Evolutionary conservation across 2,113 vertebrate species (phyloP), one percentile per base, ranked within the genome.

Genomic region (Tachysurus fulvidraco): DNA sequence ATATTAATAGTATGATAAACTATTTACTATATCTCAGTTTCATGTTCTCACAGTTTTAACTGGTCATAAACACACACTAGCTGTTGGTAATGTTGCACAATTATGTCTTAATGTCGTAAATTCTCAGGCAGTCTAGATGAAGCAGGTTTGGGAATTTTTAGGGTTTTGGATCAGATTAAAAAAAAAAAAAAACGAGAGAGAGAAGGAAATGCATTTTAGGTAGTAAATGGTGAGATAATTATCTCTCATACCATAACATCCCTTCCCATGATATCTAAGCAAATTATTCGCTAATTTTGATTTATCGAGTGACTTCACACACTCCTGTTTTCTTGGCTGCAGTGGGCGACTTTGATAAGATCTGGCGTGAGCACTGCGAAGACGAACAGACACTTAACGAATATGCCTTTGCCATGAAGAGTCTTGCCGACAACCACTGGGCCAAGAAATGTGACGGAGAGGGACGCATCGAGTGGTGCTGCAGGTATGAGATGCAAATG

Each of bases 341-440:
- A 99, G 98, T 98, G 96, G 98, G 98, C 36, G 97, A 99, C 93
- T 99, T 99, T 93, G 97, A 99, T 89, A 98, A 97, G 94, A 98
- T 99, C 91, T 99, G 98, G 98, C 95, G 97, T 60, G 98, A 99
- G 91, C 98, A 99, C 93, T 99, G 98, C 87, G 96, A 98, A 92
- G 98, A 99, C 91, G 98, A 98, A 88, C 97, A 96, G 94, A 98
- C 96, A 1, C 95, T 99, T 57, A 97, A 96, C 90, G 97, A 99
- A 95, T 99, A 99, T 88, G 98, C 98, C 89, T 94, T 97, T 86
- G 98, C 98, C 93, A 99, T 99, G 98, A 99, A 98, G 95, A 99
- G 96, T 91, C 95, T 99, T 28, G 98, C 98, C 17, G 98, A 98
- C 95, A 97, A 97, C 96, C 97, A 99, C 94, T 99, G 98, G 98